Conservation (phyloP, 2,113 vertebrate species). For the Verasper variegatus region DNA sequence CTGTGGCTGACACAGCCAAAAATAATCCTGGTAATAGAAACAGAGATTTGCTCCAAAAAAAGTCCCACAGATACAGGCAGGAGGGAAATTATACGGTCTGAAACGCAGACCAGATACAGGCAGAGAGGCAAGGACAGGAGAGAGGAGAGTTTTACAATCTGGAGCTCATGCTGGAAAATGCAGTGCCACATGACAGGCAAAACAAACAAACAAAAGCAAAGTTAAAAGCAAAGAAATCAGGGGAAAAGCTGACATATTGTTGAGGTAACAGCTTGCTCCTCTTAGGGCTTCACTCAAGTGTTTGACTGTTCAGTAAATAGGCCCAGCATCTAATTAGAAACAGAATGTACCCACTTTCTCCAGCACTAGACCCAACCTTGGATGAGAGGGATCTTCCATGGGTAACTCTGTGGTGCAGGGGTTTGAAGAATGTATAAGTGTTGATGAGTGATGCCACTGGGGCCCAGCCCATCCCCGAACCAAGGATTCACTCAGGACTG, state of each 20-base stretch:
- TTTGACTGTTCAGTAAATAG: constrained; percentile 62
- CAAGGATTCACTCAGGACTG: neutral
- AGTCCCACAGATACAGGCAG: constrained; percentile 73
- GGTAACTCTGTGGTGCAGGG: neutral
- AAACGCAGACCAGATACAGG: constrained; percentile 74
- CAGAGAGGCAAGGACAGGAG: constrained; percentile 23
- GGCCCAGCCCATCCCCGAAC: neutral
- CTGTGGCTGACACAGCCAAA: constrained; percentile 73
- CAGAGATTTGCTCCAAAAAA: constrained; percentile 58
- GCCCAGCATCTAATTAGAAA: constrained; percentile 46
- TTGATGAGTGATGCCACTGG: constrained; percentile 19
- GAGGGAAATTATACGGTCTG: constrained; percentile 73
- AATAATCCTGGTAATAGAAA: constrained; percentile 63
- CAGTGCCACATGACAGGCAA: constrained; percentile 48
- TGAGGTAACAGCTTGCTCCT: constrained; percentile 45
- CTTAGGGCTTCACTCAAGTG: constrained; percentile 33
- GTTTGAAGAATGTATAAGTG: constrained; percentile 13
- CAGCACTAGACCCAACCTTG: neutral
- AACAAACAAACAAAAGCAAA: constrained; percentile 63
- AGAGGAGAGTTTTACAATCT: constrained; percentile 23
- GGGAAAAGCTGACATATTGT: constrained; percentile 34
- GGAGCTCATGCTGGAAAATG: constrained; percentile 54
- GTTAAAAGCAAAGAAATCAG: constrained; percentile 1
- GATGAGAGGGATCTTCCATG: constrained; percentile 1
- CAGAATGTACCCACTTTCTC: constrained; percentile 32